Conservation (phyloP, 2,113 vertebrate genomes). For the Corydoras sp. region DNA sequence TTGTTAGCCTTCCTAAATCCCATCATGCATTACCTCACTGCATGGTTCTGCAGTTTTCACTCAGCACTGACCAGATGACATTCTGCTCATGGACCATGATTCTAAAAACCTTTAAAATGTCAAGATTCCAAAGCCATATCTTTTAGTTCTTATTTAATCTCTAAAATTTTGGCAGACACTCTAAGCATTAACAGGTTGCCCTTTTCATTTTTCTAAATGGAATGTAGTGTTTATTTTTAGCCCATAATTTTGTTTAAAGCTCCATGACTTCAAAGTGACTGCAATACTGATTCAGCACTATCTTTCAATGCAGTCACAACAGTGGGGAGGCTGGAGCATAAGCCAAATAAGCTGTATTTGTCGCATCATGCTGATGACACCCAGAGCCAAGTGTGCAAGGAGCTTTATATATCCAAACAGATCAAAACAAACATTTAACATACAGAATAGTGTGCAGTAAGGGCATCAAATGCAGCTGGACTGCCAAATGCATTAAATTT, state of each 20-base stretch:
- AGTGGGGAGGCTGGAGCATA: not conserved
- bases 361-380: slow-evolving; percentile 4
- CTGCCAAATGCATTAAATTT: slow-evolving; percentile 48
- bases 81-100: no score
- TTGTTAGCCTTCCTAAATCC: slow-evolving; percentile 38
- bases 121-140: no score
- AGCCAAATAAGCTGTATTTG: not conserved
- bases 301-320: not conserved
- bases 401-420: slow-evolving; percentile 10
- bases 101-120: no score
- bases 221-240: not conserved
- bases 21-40: slow-evolving; percentile 6
- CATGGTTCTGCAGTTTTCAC: not conserved
- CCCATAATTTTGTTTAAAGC: not conserved
- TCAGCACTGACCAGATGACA: not conserved
- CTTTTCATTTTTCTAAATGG: no score
- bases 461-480: slow-evolving; percentile 49
- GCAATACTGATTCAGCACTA: slow-evolving; percentile 24
- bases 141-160: not conserved
- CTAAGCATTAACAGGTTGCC: not conserved
- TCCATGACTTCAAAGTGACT: slow-evolving; percentile 12
- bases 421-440: slow-evolving; percentile 54
- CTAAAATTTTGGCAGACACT: not conserved
- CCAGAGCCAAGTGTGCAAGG: slow-evolving; percentile 1
- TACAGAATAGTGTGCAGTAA: slow-evolving; percentile 48